Conservation (phyloP, 2,888 invertebrate genomes). For the Macrostomum cliftonense region DNA sequence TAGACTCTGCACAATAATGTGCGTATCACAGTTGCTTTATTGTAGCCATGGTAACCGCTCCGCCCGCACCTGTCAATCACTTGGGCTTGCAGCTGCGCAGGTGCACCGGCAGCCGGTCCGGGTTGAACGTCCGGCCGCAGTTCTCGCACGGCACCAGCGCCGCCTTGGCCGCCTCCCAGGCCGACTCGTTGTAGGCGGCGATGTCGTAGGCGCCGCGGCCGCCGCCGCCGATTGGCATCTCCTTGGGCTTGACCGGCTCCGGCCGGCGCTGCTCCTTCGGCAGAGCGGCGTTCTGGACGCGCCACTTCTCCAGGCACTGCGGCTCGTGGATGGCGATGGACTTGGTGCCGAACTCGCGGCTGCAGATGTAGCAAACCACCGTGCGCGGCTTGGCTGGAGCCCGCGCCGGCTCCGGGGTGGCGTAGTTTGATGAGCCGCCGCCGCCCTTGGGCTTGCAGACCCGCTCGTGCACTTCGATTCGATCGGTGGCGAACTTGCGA, state of each 20-base stretch:
- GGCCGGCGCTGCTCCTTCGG: constrained; percentile 42
- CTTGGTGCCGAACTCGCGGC: constrained; percentile 47
- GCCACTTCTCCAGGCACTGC: constrained; percentile 49
- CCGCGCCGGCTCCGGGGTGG: not conserved
- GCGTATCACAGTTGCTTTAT: no score
- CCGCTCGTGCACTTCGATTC: constrained; percentile 47
- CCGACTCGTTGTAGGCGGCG: constrained; percentile 39
- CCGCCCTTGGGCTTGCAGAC: constrained; percentile 40
- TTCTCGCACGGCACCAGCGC: constrained; percentile 47
- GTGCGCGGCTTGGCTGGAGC: constrained; percentile 21
- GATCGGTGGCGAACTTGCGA: constrained; percentile 51
- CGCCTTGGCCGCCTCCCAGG: constrained; percentile 44
- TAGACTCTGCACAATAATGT: no score
- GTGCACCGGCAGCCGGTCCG: constrained; percentile 49
- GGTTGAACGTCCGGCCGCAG: constrained; percentile 51
- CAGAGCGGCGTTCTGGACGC: constrained; percentile 44
- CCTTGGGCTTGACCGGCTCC: constrained; percentile 45
- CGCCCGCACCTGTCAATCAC: no score
- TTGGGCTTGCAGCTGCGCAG: constrained; percentile 44
- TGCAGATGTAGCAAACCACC: constrained; percentile 48
- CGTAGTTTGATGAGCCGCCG: constrained; percentile 2
- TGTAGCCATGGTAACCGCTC: no score
- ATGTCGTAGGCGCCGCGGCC: constrained; percentile 13
- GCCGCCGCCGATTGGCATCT: constrained; percentile 18
- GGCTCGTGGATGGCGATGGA: constrained; percentile 51